Evolutionary conservation across 2,113 vertebrate species (phyloP).

Genomic region (Halichoeres trimaculatus): DNA sequence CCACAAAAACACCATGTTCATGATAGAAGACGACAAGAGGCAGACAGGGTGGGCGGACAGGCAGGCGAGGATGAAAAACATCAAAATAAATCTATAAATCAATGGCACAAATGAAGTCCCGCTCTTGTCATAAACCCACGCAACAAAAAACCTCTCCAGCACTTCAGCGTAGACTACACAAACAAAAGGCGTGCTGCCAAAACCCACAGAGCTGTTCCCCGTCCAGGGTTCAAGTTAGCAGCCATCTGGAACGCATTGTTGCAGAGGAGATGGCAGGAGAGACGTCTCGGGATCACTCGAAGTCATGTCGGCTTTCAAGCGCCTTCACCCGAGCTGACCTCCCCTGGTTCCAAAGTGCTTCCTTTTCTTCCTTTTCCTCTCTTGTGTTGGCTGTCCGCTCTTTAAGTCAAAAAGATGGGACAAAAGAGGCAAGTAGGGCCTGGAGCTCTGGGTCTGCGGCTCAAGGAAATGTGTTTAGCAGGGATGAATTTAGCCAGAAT

Average conservation of each 20-base stretch:
- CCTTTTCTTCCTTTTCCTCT: background rate
- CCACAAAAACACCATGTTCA: conserved; percentile 68
- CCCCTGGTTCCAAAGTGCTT: background rate
- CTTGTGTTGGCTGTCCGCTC: conserved; percentile 14
- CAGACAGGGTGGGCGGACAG: conserved; percentile 39
- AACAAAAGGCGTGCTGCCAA: conserved; percentile 49
- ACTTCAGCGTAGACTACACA: conserved; percentile 58
- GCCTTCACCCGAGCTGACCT: conserved; percentile 36
- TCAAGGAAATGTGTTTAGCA: conserved; percentile 51
- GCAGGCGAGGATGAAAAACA: conserved; percentile 30
- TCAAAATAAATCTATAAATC: conserved; percentile 69
- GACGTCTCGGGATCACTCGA: conserved; percentile 10
- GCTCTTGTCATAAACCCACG: conserved; percentile 43
- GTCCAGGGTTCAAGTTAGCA: conserved; percentile 47
- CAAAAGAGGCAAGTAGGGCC: background rate
- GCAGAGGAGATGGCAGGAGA: conserved; percentile 18
- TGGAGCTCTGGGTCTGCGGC: conserved; percentile 3
- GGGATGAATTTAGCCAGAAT: conserved; percentile 23
- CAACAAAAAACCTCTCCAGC: conserved; percentile 27
- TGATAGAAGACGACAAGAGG: background rate
- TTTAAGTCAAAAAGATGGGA: background rate
- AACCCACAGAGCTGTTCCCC: conserved; percentile 44
- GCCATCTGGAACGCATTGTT: conserved; percentile 61
- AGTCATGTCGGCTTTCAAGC: conserved; percentile 31
- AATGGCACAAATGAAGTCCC: conserved; percentile 40